Evolutionary conservation across 2,113 vertebrate genomes (phyloP), one percentile per base, ranked within the genome.

Genomic region (Epinephelus fuscoguttatus): DNA sequence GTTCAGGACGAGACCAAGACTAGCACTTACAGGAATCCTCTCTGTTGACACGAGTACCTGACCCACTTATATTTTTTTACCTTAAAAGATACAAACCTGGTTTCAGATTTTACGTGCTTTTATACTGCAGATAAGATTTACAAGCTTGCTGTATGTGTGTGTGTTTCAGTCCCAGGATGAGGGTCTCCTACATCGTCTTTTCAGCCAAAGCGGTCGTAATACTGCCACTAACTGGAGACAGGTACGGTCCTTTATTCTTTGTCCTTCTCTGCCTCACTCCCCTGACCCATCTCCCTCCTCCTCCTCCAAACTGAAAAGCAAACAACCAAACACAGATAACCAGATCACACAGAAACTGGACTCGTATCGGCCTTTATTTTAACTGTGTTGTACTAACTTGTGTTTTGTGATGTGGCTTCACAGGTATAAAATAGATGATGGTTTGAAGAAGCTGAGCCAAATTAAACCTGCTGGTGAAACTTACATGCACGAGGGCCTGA

Each of bases 161-260:
- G 27, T 78, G 55, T 87, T 90, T 78, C 94, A 99, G 98, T 94
- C 97, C 97, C 66, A 96, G 96, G 94, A 98, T 98, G 97, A 97
- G 95, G 85, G 91, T 99, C 66, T 99, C 98, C 1, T 99, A 97
- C 85, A 97, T 99, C 11, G 97, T 98, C 82, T 99, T 99, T 89
- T 98, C 98, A 84, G 93, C 96, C 55, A 95, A 88, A 85, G 97
- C 97, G 1, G 94, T 89, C 0, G 88, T 96, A 63, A 95, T 98
- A 69, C 93, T 99, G 82, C 96, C 97, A 25, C 94, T 99, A 70
- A 99, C 98, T 30, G 97, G 97, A 96, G 96, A 99, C 95, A 98
- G 97, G 98, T 99, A 89, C 15, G 1, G 2, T 52, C 18, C 11
- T 10, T 19, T 2, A 19, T 0, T 7, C 14, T 6, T 19, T n/a